Base-by-base conservation (phyloP, 2,888 invertebrate species). In the Stegophylla sp. region DNA sequence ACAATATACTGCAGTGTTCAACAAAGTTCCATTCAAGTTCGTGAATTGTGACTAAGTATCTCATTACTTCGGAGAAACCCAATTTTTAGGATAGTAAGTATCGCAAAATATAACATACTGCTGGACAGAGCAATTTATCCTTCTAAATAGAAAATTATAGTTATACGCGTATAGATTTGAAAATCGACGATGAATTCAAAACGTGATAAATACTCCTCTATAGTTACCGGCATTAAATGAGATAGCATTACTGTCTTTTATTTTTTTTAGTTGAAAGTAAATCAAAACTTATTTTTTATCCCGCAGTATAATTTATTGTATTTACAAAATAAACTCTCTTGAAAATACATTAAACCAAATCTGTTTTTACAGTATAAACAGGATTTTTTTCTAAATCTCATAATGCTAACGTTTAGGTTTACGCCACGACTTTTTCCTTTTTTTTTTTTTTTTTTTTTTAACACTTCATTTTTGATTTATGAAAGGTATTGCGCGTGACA, bases 401-500 rank as follows among this genome's bases (percentile, higher is more conserved):
- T 23, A 34, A 23, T 45, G 45, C 45, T 73, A 7, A 59, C 26
- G 26, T 73, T 61, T 45, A 73, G 73, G 61, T 26, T 5, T 45
- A 9, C 26, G 45, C 17, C 43, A 43, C 59, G 15, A 26, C 17
- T 20, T 67, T 61, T n/a, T n/a, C n/a, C n/a, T n/a, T n/a, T n/a
- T n/a, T n/a, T n/a, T n/a, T n/a, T n/a, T n/a, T n/a, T n/a, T n/a
- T n/a, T n/a, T n/a, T 72, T 51, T 72, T 73, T 61, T 59, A 73
- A 61, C 73, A 61, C 69, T 71, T 71, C 9, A 15, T 53, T 53
- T 41, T 61, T 61, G 73, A 73, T 73, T 73, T 73, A 73, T 73
- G 59, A 45, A 61, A 59, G 61, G 73, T 51, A 73, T 73, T 61
- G 59, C 73, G 28, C 26, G 13, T 61, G 61, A 73, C 61, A 13